phyloP scores from a whole-genome alignment of 2,888 invertebrate species.

The Epiblema foenella region DNA sequence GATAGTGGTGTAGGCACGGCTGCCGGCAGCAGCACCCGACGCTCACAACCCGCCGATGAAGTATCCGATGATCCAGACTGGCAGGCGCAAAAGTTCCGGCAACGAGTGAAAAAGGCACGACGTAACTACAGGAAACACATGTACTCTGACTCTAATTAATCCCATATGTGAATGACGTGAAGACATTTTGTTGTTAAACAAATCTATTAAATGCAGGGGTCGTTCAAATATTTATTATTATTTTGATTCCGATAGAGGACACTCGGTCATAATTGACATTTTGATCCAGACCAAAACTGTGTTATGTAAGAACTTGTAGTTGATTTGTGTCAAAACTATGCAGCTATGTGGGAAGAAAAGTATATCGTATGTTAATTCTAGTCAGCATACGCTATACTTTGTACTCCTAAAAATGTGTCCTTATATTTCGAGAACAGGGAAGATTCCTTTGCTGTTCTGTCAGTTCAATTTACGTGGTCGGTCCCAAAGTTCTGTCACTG shows the following conservation, averaged over 20 bases:
- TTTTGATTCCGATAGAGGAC: neutral
- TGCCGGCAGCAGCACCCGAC: conserved; percentile 68
- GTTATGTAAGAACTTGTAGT: neutral
- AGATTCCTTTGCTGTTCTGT: no score
- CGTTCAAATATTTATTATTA: neutral
- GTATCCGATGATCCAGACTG: conserved; percentile 79
- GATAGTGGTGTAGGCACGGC: conserved; percentile 75
- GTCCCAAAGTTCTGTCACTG: no score
- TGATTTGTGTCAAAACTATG: neutral
- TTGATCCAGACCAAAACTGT: neutral
- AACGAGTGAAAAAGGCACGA: conserved; percentile 86
- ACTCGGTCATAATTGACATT: neutral
- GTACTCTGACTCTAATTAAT: conserved; percentile 87
- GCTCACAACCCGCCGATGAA: conserved; percentile 61
- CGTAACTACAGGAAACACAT: conserved; percentile 87
- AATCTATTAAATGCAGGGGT: neutral
- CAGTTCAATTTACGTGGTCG: no score
- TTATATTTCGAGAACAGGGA: neutral
- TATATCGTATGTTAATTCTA: no score
- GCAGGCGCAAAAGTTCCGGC: conserved; percentile 81
- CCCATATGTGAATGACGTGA: neutral
- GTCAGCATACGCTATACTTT: neutral
- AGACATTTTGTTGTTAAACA: neutral
- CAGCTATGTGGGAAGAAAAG: no score
- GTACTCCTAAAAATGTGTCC: neutral